Percentiles rank a stretch among this genome's conserved stretches.
Conservation (phyloP, 1,140 invertebrate species). For the Arctopsyche grandis region DNA sequence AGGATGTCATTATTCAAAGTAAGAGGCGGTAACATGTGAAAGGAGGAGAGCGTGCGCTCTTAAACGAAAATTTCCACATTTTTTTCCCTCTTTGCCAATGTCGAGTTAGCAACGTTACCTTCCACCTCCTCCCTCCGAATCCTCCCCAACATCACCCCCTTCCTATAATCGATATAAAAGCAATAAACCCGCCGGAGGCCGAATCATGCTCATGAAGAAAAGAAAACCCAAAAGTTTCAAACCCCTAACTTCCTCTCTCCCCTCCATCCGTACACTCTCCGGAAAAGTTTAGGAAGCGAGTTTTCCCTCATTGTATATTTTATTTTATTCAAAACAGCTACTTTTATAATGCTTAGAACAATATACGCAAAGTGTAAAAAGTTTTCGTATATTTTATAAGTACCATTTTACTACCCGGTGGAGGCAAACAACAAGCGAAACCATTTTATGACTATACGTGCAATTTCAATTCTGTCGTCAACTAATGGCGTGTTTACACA, state of each 20-base stretch:
- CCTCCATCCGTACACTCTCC: background rate
- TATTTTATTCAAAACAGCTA: too few species aligned
- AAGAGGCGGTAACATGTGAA: slow-evolving; percentile 21
- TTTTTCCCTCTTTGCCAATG: background rate
- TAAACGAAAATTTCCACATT: background rate
- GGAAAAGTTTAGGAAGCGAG: background rate
- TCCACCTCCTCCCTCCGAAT: too few species aligned
- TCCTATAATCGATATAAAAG: slow-evolving; percentile 1
- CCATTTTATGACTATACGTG: too few species aligned
- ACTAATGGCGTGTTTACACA: too few species aligned
- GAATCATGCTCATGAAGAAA: background rate
- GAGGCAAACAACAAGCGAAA: too few species aligned
- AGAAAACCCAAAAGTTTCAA: background rate
- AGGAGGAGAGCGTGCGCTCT: background rate
- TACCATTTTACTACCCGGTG: too few species aligned
- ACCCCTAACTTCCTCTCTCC: background rate
- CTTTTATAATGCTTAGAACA: too few species aligned
- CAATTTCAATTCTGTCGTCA: too few species aligned
- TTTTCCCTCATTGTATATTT: too few species aligned
- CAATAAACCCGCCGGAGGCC: background rate
- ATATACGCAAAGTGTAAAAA: too few species aligned
- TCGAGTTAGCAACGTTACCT: background rate
- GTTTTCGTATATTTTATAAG: too few species aligned
- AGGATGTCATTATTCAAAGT: slow-evolving; percentile 36
- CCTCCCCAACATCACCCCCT: background rate